Conservation (phyloP, 2,113 vertebrate species). For the Psittacus erithacus region DNA sequence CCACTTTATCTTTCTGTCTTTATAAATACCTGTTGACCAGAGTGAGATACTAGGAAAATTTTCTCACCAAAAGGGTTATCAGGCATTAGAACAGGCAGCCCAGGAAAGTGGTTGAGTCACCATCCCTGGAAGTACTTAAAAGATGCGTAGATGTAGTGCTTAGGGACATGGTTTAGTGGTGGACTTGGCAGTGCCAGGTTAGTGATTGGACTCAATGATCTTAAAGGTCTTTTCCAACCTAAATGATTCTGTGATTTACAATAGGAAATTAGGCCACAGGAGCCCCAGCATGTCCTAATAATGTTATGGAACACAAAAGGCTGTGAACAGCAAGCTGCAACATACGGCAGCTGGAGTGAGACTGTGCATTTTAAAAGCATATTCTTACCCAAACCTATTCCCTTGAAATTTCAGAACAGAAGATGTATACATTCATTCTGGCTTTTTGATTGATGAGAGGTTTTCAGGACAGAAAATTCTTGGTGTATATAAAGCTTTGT, state of each 20-base stretch:
- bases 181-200: neutral
- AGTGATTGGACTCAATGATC: neutral
- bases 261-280: neutral
- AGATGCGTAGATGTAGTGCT: neutral
- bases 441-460: neutral
- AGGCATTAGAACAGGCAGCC: neutral
- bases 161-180: neutral
- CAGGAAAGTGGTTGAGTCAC: neutral
- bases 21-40: neutral
- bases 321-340: neutral
- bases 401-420: neutral
- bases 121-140: neutral
- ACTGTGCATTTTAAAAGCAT: neutral
- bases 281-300: neutral
- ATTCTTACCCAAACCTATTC: neutral
- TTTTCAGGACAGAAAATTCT: conserved; percentile 20
- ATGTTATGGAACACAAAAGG: neutral
- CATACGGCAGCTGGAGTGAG: neutral
- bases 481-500: neutral
- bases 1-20: neutral
- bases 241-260: neutral
- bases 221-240: neutral
- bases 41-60: neutral
- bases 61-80: neutral
- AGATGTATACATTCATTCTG: neutral